A percentile compares a stretch with the other conserved stretches of the same genome.
Evolutionary conservation across 2,113 vertebrate genomes (phyloP).

Genomic region (Trachemys scripta): DNA sequence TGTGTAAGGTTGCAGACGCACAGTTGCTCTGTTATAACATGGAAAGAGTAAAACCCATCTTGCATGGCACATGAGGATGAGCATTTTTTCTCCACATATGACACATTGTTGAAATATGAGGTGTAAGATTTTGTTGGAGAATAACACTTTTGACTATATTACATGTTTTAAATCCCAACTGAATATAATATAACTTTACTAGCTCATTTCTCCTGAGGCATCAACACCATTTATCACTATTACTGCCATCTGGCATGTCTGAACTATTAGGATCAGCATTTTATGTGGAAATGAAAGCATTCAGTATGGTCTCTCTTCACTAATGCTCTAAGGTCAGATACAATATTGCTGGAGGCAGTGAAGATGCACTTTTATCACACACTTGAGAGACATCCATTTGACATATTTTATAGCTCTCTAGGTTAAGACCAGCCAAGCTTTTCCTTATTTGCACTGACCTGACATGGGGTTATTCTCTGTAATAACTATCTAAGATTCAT

Average conservation of each 20-base stretch:
- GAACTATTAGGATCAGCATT: conserved; percentile 80
- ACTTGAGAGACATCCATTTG: conserved; percentile 72
- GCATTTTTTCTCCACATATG: not conserved
- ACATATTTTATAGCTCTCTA: conserved; percentile 74
- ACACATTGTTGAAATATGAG: conserved; percentile 61
- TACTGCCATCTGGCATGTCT: conserved; percentile 78
- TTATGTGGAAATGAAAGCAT: conserved; percentile 82
- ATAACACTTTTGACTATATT: conserved; percentile 76
- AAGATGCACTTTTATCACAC: conserved; percentile 78
- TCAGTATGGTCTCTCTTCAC: conserved; percentile 72
- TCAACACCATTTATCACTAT: conserved; percentile 81
- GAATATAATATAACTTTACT: conserved; percentile 82
- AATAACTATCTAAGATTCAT: conserved; percentile 65
- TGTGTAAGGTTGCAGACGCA: not conserved
- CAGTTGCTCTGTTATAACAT: not conserved
- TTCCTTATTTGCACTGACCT: conserved; percentile 74
- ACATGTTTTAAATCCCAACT: conserved; percentile 77
- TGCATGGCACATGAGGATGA: not conserved
- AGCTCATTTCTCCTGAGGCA: conserved; percentile 78
- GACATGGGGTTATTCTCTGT: conserved; percentile 63
- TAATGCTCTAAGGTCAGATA: conserved; percentile 78
- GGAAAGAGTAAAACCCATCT: not conserved
- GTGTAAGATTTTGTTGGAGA: conserved; percentile 60
- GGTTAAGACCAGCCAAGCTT: conserved; percentile 68
- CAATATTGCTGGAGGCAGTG: conserved; percentile 61